phyloP scores from a whole-genome alignment of 2,888 invertebrate genomes.

The Geophilus truncorum region DNA sequence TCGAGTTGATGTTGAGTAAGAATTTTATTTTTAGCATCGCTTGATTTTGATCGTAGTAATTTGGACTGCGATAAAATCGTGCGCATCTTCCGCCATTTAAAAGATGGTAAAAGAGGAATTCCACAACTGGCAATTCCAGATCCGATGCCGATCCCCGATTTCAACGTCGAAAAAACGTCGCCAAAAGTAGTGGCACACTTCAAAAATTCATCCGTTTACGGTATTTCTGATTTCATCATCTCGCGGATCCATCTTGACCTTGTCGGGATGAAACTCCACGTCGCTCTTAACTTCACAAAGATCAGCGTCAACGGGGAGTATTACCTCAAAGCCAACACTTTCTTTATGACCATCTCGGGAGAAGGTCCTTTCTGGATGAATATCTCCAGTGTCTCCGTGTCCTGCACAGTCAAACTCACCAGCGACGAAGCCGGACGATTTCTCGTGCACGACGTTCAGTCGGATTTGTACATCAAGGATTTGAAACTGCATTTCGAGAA shows the following conservation, averaged over 20 bases:
- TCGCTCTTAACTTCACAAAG: slow-evolving; percentile 38
- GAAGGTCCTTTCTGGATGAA: slow-evolving; percentile 71
- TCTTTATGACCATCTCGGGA: slow-evolving; percentile 64
- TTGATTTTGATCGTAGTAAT: neutral
- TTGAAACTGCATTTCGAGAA: slow-evolving; percentile 74
- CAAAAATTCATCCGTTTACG: slow-evolving; percentile 65
- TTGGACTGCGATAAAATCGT: neutral
- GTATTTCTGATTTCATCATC: slow-evolving; percentile 72
- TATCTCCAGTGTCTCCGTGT: slow-evolving; percentile 63
- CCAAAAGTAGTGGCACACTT: slow-evolving; percentile 66
- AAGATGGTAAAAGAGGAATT: neutral
- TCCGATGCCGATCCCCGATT: neutral
- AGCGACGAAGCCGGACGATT: slow-evolving; percentile 70
- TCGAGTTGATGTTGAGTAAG: neutral
- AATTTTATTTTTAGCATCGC: neutral
- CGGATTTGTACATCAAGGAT: slow-evolving; percentile 69
- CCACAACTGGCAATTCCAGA: neutral
- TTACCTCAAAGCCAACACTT: slow-evolving; percentile 53
- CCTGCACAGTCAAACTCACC: slow-evolving; percentile 63
- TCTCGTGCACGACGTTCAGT: slow-evolving; percentile 65
- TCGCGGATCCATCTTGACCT: slow-evolving; percentile 65
- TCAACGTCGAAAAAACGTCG: slow-evolving; percentile 49
- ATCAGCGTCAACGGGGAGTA: slow-evolving; percentile 60
- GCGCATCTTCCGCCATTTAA: neutral
- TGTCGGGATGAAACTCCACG: slow-evolving; percentile 64